Percentiles rank a stretch among this genome's conserved stretches.
phyloP scores from a whole-genome alignment of 2,888 invertebrate genomes.

The Drosophila phalerata region DNA sequence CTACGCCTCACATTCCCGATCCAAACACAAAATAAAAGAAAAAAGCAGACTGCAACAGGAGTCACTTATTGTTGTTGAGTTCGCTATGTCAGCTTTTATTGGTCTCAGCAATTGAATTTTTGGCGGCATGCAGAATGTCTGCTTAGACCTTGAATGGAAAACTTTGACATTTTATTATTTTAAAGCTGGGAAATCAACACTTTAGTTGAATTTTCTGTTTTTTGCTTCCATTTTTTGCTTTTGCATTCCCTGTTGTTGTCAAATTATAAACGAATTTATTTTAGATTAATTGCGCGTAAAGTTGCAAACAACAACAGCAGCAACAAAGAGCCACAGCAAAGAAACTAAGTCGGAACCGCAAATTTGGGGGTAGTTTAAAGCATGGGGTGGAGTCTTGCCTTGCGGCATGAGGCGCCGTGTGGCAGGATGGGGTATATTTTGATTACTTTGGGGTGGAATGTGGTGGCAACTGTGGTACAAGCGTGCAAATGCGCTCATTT shows the following conservation, averaged over 20 bases:
- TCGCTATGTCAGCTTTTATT: conserved; percentile 9
- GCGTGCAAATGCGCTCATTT: conserved; percentile 76
- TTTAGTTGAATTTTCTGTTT: conserved; percentile 23
- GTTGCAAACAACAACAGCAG: conserved; percentile 71
- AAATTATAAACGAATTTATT: conserved; percentile 84
- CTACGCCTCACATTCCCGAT: not conserved
- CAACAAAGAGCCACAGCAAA: conserved; percentile 32
- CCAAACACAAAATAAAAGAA: not conserved
- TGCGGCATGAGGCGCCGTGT: not conserved
- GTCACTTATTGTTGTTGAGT: conserved; percentile 21
- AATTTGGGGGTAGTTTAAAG: conserved; percentile 35
- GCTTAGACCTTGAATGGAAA: conserved; percentile 27
- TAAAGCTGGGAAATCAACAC: conserved; percentile 68
- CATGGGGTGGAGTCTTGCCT: not conserved
- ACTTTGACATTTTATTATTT: conserved; percentile 70
- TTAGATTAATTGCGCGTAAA: conserved; percentile 84
- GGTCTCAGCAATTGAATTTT: conserved; percentile 43
- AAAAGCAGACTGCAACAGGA: conserved; percentile 34
- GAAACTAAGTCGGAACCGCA: conserved; percentile 43
- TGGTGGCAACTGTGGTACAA: conserved; percentile 46
- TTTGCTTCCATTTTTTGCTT: conserved; percentile 8
- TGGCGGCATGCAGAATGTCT: conserved; percentile 7
- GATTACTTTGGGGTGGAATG: conserved; percentile 26
- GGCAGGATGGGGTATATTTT: conserved; percentile 18
- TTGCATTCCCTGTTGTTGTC: conserved; percentile 65